Conservation (phyloP, 1,140 invertebrate genomes). For the Eumeta japonica region DNA sequence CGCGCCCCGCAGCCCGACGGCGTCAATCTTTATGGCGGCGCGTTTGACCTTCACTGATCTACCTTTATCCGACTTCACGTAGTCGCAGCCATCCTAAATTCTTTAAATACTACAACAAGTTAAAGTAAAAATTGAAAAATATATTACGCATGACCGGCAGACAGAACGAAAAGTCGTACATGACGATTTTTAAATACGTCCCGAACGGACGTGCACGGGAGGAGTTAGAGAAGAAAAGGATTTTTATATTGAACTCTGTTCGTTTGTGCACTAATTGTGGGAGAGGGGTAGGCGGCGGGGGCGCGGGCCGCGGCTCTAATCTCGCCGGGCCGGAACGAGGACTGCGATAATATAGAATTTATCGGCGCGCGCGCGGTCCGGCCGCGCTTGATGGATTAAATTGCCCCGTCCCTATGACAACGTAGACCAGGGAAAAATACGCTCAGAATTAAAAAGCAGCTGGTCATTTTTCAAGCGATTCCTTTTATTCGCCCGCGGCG, state of each 20-base stretch:
- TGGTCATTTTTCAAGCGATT: conserved; percentile 59
- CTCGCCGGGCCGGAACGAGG: conserved; percentile 35
- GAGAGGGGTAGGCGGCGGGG: no score
- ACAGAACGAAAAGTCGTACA: no score
- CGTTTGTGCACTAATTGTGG: no score
- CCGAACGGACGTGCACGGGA: no score
- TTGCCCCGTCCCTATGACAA: conserved; percentile 59
- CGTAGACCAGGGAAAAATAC: conserved; percentile 56
- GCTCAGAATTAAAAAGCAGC: conserved; percentile 54
- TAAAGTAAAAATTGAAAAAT: neutral
- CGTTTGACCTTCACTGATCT: conserved; percentile 7
- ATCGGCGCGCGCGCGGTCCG: conserved; percentile 39
- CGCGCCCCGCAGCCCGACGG: no score
- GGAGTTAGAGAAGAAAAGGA: neutral
- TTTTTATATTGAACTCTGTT: conserved; percentile 8
- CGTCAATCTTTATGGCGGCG: conserved; percentile 49
- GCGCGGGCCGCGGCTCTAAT: no score
- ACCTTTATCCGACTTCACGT: conserved; percentile 14
- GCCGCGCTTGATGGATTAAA: conserved; percentile 58
- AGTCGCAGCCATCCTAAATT: conserved; percentile 12
- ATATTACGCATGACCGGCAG: no score
- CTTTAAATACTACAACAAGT: no score
- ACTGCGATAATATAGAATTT: conserved; percentile 50
- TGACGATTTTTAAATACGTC: no score
- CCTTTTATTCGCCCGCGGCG: conserved; percentile 43